These are phyloP conservation scores for Dryoscopus gambensis DNA, from an alignment of 2,113 vertebrate species.

Conservation along the genomic window DNA sequence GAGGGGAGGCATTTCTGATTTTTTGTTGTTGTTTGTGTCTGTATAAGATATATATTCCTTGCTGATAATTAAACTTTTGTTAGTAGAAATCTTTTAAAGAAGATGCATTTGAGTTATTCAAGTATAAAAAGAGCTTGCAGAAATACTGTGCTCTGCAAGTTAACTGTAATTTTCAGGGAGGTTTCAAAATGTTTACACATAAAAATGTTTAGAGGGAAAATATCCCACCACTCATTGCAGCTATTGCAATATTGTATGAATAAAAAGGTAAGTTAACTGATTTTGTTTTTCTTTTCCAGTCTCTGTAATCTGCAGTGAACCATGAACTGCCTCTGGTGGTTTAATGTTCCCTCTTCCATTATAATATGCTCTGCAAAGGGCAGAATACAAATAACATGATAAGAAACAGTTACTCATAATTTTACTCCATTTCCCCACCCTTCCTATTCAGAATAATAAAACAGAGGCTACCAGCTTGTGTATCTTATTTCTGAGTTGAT, in stretches of 20 bases:
- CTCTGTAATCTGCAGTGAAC: not conserved
- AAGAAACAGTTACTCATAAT: not conserved
- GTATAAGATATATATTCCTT: not conserved
- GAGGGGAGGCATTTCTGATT: not conserved
- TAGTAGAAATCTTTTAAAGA: not conserved
- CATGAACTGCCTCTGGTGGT: not conserved
- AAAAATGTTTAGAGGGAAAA: not conserved
- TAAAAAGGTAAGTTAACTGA: not conserved
- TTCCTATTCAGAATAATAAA: not conserved
- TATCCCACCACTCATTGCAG: not conserved
- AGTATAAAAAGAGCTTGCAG: not conserved
- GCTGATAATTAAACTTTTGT: not conserved
- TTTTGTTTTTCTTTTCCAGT: not conserved
- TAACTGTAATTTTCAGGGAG: not conserved
- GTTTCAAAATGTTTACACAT: not conserved
- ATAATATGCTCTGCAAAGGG: not conserved
- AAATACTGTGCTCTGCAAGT: not conserved
- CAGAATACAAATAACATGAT: not conserved
- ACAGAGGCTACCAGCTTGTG: not conserved
- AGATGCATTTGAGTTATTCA: not conserved
- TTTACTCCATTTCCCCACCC: not conserved
- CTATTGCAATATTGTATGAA: not conserved
- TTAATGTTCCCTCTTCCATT: not conserved
- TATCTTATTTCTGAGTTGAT: not conserved
- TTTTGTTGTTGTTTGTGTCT: not conserved